These are phyloP conservation scores for Dipodomys ordii DNA, from an alignment of 2,113 vertebrate genomes.

Conservation along the genomic window DNA sequence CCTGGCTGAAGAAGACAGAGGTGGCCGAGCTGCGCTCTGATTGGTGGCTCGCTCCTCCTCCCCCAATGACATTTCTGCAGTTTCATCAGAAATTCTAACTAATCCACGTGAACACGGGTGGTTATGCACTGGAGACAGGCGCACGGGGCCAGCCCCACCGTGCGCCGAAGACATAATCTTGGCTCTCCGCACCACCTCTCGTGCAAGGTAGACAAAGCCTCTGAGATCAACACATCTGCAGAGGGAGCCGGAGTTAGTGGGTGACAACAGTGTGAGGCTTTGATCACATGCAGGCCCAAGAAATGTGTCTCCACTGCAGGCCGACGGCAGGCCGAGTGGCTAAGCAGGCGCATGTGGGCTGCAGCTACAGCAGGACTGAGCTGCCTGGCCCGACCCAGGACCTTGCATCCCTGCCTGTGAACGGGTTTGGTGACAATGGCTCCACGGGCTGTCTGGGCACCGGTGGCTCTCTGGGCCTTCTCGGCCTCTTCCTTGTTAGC, in stretches of 20 bases:
- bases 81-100: constrained; percentile 89
- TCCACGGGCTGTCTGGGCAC: neutral
- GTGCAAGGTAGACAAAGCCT: accelerated
- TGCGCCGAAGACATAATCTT: constrained; percentile 25
- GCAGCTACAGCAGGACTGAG: neutral
- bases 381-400: neutral
- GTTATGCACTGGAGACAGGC: constrained; percentile 84
- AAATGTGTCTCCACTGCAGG: neutral
- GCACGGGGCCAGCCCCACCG: neutral
- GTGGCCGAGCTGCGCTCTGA: constrained; percentile 87
- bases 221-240: neutral
- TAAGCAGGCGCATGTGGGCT: neutral
- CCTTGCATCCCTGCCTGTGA: neutral
- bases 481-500: neutral
- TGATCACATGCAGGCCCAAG: neutral
- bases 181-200: constrained; percentile 45
- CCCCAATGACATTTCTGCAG: constrained; percentile 89
- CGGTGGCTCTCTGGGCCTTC: neutral
- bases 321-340: accelerated
- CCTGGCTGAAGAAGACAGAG: constrained; percentile 89
- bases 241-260: neutral
- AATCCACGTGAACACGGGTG: constrained; percentile 83
- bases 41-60: constrained; percentile 85
- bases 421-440: constrained; percentile 33
- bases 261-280: accelerated